phyloP scores from a whole-genome alignment of 2,113 vertebrate species.

The Pelvicachromis taeniatus region DNA sequence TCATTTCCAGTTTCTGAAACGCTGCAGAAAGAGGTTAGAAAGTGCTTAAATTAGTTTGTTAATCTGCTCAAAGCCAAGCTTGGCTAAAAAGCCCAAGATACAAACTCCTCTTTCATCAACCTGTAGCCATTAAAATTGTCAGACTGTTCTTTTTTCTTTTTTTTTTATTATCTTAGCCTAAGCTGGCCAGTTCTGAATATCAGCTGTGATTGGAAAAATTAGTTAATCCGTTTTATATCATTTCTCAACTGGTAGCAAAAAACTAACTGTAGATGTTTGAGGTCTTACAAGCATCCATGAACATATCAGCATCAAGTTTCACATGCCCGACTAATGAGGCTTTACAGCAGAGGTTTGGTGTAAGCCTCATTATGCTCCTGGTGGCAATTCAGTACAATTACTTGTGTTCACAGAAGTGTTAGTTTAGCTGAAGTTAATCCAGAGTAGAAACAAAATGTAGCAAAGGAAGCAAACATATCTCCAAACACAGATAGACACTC shows the following conservation, averaged over 20 bases:
- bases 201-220: not conserved
- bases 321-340: not conserved
- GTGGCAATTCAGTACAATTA: not conserved
- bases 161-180: not conserved
- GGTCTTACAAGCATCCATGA: not conserved
- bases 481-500: accelerated
- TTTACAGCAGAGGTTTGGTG: not conserved
- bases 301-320: not conserved
- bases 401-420: not conserved
- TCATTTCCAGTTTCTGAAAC: not conserved
- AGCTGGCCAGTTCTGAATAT: not conserved
- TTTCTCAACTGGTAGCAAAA: not conserved
- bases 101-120: conserved; percentile 3
- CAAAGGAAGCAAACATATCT: not conserved
- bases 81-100: not conserved
- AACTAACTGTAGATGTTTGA: not conserved
- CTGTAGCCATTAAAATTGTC: not conserved
- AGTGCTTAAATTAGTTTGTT: not conserved
- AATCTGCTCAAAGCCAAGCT: not conserved
- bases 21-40: not conserved
- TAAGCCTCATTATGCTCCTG: not conserved
- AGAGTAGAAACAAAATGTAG: not conserved
- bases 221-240: not conserved
- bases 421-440: not conserved
- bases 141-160: not conserved